Percentiles rank a stretch among this genome's conserved stretches.
Evolutionary conservation across 1,140 invertebrate genomes (phyloP).

Genomic region (Diabrotica undecimpunctata): DNA sequence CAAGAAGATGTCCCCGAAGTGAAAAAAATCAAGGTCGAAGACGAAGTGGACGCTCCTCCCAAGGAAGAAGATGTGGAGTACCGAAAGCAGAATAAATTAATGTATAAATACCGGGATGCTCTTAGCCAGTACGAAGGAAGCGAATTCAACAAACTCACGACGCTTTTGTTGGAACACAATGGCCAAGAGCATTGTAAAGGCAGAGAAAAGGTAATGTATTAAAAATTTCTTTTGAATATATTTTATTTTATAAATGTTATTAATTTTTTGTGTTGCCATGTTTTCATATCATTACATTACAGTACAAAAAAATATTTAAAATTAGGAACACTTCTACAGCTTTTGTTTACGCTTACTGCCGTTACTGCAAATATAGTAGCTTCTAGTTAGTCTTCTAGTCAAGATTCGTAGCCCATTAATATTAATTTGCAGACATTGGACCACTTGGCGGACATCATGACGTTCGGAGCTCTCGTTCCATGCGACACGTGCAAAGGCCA

Average conservation of each 20-base stretch:
- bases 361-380: too few relatives aligned
- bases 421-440: slow-evolving; percentile 65
- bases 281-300: too few relatives aligned
- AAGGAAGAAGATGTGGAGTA: slow-evolving; percentile 52
- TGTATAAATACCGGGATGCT: slow-evolving; percentile 64
- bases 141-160: slow-evolving; percentile 50
- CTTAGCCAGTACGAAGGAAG: slow-evolving; percentile 56
- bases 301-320: too few relatives aligned
- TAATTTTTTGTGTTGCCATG: too few relatives aligned
- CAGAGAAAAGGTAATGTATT: slow-evolving; percentile 54
- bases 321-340: too few relatives aligned
- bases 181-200: slow-evolving; percentile 64
- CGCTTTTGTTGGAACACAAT: slow-evolving; percentile 67
- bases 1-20: slow-evolving; percentile 54
- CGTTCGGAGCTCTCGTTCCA: slow-evolving; percentile 77
- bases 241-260: too few relatives aligned
- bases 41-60: slow-evolving; percentile 46
- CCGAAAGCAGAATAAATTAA: slow-evolving; percentile 74
- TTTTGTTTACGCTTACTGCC: too few relatives aligned
- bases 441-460: slow-evolving; percentile 75
- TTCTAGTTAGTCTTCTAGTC: too few relatives aligned
- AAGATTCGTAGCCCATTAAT: too few relatives aligned
- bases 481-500: slow-evolving; percentile 83
- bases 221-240: not conserved
- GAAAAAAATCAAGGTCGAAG: slow-evolving; percentile 69